Conservation (phyloP, 2,888 invertebrate species). For the Polylopha cassiicola region DNA sequence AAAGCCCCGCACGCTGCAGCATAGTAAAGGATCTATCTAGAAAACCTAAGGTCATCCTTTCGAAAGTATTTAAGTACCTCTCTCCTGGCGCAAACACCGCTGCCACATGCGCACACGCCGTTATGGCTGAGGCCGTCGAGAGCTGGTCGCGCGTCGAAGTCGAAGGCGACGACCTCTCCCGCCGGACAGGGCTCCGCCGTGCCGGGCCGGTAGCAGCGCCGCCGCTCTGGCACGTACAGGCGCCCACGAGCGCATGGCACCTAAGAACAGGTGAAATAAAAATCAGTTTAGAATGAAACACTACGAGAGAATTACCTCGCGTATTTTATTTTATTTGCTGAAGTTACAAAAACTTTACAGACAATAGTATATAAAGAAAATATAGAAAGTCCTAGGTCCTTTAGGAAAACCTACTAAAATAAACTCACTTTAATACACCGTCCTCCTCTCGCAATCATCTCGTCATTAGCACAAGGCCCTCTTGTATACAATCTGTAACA, state of each 20-base stretch:
- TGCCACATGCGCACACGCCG: slow-evolving; percentile 87
- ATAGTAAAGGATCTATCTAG: no score
- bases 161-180: slow-evolving; percentile 87
- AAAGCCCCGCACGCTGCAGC: not conserved
- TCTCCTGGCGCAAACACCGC: slow-evolving; percentile 69
- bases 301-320: not conserved
- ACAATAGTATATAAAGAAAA: not conserved
- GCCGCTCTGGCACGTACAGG: slow-evolving; percentile 84
- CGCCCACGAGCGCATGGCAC: slow-evolving; percentile 86
- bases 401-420: not conserved
- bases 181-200: slow-evolving; percentile 84
- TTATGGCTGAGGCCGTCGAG: slow-evolving; percentile 89
- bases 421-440: slow-evolving; percentile 73
- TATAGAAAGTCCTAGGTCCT: not conserved
- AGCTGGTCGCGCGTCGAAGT: slow-evolving; percentile 86
- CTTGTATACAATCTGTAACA: slow-evolving; percentile 88
- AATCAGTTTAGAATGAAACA: not conserved
- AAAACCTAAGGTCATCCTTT: no score
- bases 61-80: slow-evolving; percentile 44
- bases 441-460: slow-evolving; percentile 83
- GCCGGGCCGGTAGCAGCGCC: slow-evolving; percentile 87
- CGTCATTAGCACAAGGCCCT: slow-evolving; percentile 83
- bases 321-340: no score
- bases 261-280: slow-evolving; percentile 37
- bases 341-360: not conserved